phyloP scores from a whole-genome alignment of 1,140 invertebrate genomes.

The Saccostrea glomerata region DNA sequence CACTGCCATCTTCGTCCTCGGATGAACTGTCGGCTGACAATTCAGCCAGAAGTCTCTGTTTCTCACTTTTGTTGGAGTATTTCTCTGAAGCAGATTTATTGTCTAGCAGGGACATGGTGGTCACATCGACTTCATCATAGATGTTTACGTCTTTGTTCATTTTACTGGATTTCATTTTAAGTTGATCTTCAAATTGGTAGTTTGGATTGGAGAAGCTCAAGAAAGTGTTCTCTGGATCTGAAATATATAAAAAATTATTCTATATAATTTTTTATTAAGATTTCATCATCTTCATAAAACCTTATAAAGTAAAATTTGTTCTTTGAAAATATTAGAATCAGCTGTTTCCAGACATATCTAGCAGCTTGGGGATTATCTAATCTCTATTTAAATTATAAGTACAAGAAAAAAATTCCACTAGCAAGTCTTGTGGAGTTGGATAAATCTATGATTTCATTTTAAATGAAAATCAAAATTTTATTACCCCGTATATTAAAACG shows the following conservation, averaged over 20 bases:
- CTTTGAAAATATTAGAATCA: too few relatives aligned
- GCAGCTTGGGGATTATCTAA: too few relatives aligned
- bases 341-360: too few relatives aligned
- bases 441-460: too few relatives aligned
- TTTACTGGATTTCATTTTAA: conserved; percentile 45
- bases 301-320: too few relatives aligned
- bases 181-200: conserved; percentile 64
- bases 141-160: conserved; percentile 47
- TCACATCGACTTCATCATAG: conserved; percentile 55
- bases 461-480: too few relatives aligned
- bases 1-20: conserved; percentile 56
- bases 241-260: conserved; percentile 42
- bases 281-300: neutral
- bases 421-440: too few relatives aligned
- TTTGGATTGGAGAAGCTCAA: conserved; percentile 73
- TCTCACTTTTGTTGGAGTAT: conserved; percentile 41
- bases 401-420: too few relatives aligned
- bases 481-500: too few relatives aligned
- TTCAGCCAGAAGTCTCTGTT: conserved; percentile 33
- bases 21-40: conserved; percentile 56
- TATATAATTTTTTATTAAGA: neutral
- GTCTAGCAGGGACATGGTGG: conserved; percentile 46
- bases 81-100: conserved; percentile 47
- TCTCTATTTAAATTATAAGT: too few relatives aligned
- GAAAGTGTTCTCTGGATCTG: conserved; percentile 70